Evolutionary conservation across 2,797 vertebrate species (phyloP), one percentile per base, ranked within the genome.

Genomic region (Periophthalmus magnuspinnatus): DNA sequence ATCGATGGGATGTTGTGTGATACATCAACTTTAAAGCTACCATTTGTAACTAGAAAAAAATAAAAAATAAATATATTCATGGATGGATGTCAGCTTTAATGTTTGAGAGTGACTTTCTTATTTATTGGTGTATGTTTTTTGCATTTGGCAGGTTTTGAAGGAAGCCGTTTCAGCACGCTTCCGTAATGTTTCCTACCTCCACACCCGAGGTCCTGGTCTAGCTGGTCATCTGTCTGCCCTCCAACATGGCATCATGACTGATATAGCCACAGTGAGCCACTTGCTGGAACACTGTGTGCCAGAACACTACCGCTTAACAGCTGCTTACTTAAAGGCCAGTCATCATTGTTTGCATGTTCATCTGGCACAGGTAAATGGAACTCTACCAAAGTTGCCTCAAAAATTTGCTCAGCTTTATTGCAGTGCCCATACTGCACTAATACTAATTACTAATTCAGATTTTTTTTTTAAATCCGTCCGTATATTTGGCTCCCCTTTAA

Each of bases 231-330:
- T 99, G 66, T 94, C 94, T 5, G 91, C 85, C 0, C 93, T 99
- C 71, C 95, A 95, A 86, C 94, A 94, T 48, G 88, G 89, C 52
- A 86, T 98, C 11, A 93, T 96, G 88, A 88, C 92, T 0, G 95
- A 99, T 77, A 78, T 99, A 88, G 65, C 83, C 2, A 92, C 93
- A 4, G 96, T 97, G 3, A 95, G 95, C 76, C 94, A 97, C 72
- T 85, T 97, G 55, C 87, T 99, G 88, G 96, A 95, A 63, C 96
- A 97, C 70, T 99, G 97, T 0, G 96, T 96, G 71, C 97, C 97
- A 0, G 81, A 93, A 4, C 93, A 96, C 81, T 99, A 99, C 86
- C 85, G 82, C 14, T 89, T 98, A 66, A 94, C 96, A 2, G 84
- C 75, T 0, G 57, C 94, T 33, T 97, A 96, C 81, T 85, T 94